Percentiles rank a stretch among this genome's conserved stretches.
Conservation (phyloP, 2,888 invertebrate genomes). For the Capitulum mitella region DNA sequence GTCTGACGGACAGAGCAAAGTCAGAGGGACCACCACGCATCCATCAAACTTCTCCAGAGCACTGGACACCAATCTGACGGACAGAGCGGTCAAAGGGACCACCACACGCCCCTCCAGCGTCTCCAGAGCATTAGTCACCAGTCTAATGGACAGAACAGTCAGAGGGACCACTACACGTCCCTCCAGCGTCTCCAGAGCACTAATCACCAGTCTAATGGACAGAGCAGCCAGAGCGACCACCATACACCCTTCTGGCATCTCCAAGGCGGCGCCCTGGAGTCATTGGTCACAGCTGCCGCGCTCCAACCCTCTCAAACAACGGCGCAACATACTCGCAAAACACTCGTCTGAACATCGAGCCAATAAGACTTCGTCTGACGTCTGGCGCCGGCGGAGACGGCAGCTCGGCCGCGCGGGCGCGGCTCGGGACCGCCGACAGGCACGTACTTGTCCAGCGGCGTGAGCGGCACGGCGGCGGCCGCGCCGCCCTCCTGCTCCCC, state of each 20-base stretch:
- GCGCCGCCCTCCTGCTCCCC: not conserved
- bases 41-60: slow-evolving; percentile 45
- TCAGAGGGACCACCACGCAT: slow-evolving; percentile 32
- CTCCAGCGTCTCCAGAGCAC: slow-evolving; percentile 47
- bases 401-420: too few species aligned
- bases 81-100: slow-evolving; percentile 19
- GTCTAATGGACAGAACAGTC: too few species aligned
- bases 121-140: slow-evolving; percentile 60
- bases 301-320: too few species aligned
- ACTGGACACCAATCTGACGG: slow-evolving; percentile 56
- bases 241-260: slow-evolving; percentile 33
- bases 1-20: slow-evolving; percentile 46
- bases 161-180: slow-evolving; percentile 35
- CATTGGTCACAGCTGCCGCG: too few species aligned
- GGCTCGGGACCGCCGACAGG: too few species aligned
- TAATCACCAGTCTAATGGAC: slow-evolving; percentile 56
- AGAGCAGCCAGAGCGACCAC: too few species aligned
- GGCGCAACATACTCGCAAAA: too few species aligned
- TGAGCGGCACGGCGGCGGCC: not conserved
- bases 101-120: too few species aligned
- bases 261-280: too few species aligned
- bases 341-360: too few species aligned
- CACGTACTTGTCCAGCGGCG: not conserved
- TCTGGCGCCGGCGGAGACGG: too few species aligned
- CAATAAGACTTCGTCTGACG: too few species aligned